Percentiles rank a stretch among this genome's conserved stretches.
phyloP scores from a whole-genome alignment of 2,888 invertebrate species.

The Pantelozetes paolii region DNA sequence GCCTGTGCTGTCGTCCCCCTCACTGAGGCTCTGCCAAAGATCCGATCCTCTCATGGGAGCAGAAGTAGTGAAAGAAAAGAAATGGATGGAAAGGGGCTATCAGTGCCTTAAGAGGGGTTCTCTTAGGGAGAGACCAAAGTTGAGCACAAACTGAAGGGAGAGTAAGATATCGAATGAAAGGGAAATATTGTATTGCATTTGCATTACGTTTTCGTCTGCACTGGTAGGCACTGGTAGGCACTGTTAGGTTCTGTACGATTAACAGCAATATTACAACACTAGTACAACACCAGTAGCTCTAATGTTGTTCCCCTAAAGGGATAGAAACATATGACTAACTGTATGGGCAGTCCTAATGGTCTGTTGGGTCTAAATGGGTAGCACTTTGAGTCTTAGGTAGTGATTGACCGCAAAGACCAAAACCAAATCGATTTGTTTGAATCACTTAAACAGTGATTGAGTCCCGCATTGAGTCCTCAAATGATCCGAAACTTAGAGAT shows the following conservation, averaged over 20 bases:
- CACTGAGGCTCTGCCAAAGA: constrained; percentile 14
- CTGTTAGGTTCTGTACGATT: constrained; percentile 1
- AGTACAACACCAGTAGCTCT: background rate
- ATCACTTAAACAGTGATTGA: constrained; percentile 25
- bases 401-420: constrained; percentile 35
- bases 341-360: background rate
- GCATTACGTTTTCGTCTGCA: constrained; percentile 25
- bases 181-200: constrained; percentile 34
- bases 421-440: constrained; percentile 11
- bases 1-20: constrained; percentile 35
- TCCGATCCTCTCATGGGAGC: constrained; percentile 31
- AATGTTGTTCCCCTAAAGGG: background rate
- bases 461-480: constrained; percentile 21
- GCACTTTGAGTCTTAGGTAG: background rate
- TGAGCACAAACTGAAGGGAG: background rate
- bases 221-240: background rate
- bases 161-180: constrained; percentile 22
- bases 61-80: constrained; percentile 30
- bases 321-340: background rate
- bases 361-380: constrained; percentile 1
- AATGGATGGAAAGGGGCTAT: constrained; percentile 34
- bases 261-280: background rate
- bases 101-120: constrained; percentile 33
- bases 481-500: background rate
- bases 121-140: background rate